A percentile compares a stretch with the other conserved stretches of the same genome.
phyloP scores from a whole-genome alignment of 2,797 vertebrate species.

The Podarcis siculus region DNA sequence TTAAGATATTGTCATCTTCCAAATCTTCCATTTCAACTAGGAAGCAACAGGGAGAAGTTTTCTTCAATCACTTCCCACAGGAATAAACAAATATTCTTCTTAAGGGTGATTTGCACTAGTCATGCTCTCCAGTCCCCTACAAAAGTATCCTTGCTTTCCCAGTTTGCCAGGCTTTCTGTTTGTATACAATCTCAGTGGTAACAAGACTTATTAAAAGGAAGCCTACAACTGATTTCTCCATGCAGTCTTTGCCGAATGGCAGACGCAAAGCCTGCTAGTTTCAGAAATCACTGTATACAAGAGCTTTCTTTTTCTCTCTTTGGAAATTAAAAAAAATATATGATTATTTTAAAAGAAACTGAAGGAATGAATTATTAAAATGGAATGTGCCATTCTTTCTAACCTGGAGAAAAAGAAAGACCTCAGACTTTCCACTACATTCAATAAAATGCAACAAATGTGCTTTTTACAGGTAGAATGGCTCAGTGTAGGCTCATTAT shows the following conservation, averaged over 20 bases:
- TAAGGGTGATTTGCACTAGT: neutral
- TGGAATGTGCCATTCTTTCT: slow-evolving; percentile 2
- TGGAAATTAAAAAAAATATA: slow-evolving; percentile 40
- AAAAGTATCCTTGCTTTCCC: neutral
- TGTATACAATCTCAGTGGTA: neutral
- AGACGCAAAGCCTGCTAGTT: neutral
- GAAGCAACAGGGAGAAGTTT: neutral
- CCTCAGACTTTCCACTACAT: neutral
- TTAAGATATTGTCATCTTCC: neutral
- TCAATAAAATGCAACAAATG: slow-evolving; percentile 43
- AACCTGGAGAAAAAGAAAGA: slow-evolving; percentile 29
- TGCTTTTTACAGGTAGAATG: slow-evolving; percentile 29
- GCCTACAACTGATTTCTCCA: neutral
- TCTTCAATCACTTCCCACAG: neutral
- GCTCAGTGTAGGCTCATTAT: neutral
- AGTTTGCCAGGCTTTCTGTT: neutral
- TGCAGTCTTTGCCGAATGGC: neutral
- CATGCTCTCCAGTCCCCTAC: neutral
- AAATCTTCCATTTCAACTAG: neutral
- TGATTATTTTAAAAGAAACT: slow-evolving; percentile 25
- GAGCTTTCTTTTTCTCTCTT: neutral
- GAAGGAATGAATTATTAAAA: slow-evolving; percentile 47
- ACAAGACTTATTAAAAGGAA: neutral
- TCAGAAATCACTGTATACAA: neutral
- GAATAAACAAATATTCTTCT: neutral